Evolutionary conservation across 2,113 vertebrate species (phyloP), one percentile per base, ranked within the genome.

Genomic region (Melanocharis versteri): DNA sequence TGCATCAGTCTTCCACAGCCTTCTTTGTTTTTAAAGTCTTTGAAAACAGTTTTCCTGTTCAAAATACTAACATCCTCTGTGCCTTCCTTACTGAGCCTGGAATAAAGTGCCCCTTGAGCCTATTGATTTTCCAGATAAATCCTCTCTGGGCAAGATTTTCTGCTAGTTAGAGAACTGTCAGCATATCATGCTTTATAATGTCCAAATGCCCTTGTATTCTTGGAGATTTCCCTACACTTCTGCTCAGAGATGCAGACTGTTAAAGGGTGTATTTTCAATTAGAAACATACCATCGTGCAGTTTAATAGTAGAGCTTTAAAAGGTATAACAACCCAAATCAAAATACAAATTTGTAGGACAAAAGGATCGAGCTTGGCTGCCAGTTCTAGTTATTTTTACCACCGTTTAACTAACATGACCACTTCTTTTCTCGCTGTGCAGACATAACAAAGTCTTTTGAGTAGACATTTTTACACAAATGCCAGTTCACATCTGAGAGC

Each of bases 371-470:
- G 26, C 16, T 33, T 83, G 58, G n/a, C 66, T 86, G 33, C 28
- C 33, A 39, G 4, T 53, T 86, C 54, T 35, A 69, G 26, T 17
- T 48, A 20, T 65, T 92, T 87, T 80, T 69, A 86, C 30, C 26
- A 83, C 21, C 15, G 23, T 69, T 81, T 51, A 84, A 66, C 47
- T 71, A 71, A 68, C 4, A 15, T 1, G 26, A 53, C 8, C 28
- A 44, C 10, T 83, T 51, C 1, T 73, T 66, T 64, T 19, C 40
- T 69, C 1, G 0, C 18, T 53, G 23, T 26, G 39, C 47, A 76
- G 9, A 19, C 13, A 14, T 9, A 69, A 64, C 0, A 0, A 31
- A 0, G 0, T 27, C 45, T 53, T 89, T 57, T 47, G 15, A 90
- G 16, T 3, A 65, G 31, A 75, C 11, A 42, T 53, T 81, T 88